Evolutionary conservation across 2,888 invertebrate species (phyloP), one percentile per base, ranked within the genome.

Genomic region (Drosophila siamana): DNA sequence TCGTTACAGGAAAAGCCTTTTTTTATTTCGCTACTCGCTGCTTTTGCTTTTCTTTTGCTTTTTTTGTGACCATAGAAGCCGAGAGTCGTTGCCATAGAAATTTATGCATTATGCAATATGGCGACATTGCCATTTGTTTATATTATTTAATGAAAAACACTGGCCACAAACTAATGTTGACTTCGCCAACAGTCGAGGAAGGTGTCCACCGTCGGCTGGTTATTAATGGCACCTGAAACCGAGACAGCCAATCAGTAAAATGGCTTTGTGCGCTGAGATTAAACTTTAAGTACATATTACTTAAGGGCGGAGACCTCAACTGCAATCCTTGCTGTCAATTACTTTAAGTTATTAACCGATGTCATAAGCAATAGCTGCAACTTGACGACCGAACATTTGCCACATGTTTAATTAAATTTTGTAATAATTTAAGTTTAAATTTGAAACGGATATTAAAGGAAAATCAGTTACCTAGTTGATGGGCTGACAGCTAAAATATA

Each of bases 1-100:
- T 85, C 78, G 85, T 85, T 85, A 86, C 74, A 78, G 80, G 80
- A 86, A 85, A 88, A 83, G 24, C 46, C 46, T 68, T 26, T 62
- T 56, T 64, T 62, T 40, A 36, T 56, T 65, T 73, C 63, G 28
- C 28, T 22, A 13, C 30, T 22, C 22, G 19, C 30, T 22, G n/a
- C 8, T 15, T 61, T 40, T 55, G 16, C 19, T 52, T 61, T 61
- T 43, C 11, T 44, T 51, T 52, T 52, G 19, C 19, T 55, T 8
- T 44, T 51, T 52, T 52, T 1, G 2, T 55, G 22, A 15, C 15
- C 33, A 15, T 24, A 56, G 65, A 56, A 55, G 52, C 59, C 28
- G 38, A 55, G 54, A 56, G 46, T 46, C 33, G 44, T 30, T 40
- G 48, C 28, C 26, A 16, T 47, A 38, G 47, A 73, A 66, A 80